Base-by-base conservation (phyloP, 2,113 vertebrate species). In the Erythrolamprus reginae region DNA sequence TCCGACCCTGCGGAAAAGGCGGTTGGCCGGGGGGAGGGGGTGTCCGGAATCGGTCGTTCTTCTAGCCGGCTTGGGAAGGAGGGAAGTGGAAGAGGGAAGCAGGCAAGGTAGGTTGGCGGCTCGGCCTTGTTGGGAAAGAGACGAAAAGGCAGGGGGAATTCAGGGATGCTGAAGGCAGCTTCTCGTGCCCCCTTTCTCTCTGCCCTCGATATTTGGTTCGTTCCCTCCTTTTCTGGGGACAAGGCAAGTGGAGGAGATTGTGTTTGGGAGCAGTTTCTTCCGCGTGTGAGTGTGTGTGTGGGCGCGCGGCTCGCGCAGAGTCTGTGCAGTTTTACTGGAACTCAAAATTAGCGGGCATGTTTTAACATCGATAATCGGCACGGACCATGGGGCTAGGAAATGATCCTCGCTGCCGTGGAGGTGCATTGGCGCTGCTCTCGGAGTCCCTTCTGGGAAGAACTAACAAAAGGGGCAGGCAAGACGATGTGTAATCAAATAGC, bases 291-390 rank as follows among this genome's bases (percentile, higher is more conserved):
- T 58, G 8, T 56, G 55, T 56, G 24, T 58, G 50, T 90, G 90
- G 82, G 1, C 58, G 24, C 84, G 45, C 89, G 89, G 84, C 92
- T 53, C 94, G 48, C 92, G 10, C 87, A 94, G 92, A 95, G 93
- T 96, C 97, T 96, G 97, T 94, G 98, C 97, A 98, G 98, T 97
- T 97, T 97, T 96, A 97, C 98, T 98, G 98, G 97, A 98, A 97
- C 98, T 99, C 98, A 97, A 98, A 99, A 98, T 98, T 98, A 98
- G 98, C 98, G 98, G 97, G 97, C 98, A 98, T 98, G 97, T 98
- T 98, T 98, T 98, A 96, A 97, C 98, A 98, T 98, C 98, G 98
- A 98, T 99, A 98, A 98, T 97, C 98, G 97, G 97, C 97, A 96
- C 96, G 95, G 97, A 97, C 97, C 96, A 96, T 95, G 95, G 95